These are phyloP conservation scores for Uropsilus gracilis DNA, from an alignment of 2,113 vertebrate species.

Conservation along the genomic window DNA sequence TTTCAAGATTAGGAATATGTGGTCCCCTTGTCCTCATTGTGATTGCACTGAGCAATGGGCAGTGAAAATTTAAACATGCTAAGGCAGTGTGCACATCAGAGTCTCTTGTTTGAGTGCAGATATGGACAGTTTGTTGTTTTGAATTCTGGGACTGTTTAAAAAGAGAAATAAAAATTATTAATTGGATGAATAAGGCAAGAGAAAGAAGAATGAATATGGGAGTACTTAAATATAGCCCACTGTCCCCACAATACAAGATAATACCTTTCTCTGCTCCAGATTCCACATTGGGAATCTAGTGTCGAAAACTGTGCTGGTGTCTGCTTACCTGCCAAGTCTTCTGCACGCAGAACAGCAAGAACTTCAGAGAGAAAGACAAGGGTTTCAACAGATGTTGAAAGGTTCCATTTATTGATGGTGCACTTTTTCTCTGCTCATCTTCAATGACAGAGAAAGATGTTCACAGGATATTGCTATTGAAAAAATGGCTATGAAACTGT, in stretches of 20 bases:
- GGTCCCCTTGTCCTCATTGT: not conserved
- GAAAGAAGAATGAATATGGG: not conserved
- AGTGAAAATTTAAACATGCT: not conserved
- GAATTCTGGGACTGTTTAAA: not conserved
- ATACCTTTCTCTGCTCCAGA: not conserved
- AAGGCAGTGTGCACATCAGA: not conserved
- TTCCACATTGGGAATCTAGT: not conserved
- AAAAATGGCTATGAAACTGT: not conserved
- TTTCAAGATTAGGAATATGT: not conserved
- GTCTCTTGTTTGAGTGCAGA: not conserved
- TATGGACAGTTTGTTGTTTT: not conserved
- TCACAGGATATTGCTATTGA: not conserved
- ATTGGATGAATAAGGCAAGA: too few relatives aligned
- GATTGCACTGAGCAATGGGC: not conserved
- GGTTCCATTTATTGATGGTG: conserved; percentile 1
- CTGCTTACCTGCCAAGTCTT: not conserved
- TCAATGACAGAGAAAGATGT: not conserved
- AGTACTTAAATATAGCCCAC: not conserved
- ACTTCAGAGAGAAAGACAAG: not conserved
- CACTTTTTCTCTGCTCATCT: not conserved
- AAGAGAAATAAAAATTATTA: not conserved
- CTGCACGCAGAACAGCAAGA: too few relatives aligned
- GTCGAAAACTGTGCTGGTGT: not conserved
- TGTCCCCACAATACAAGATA: not conserved
- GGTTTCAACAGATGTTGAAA: not conserved